phyloP scores from a whole-genome alignment of 2,113 vertebrate species.

The Petrocephalus microphthalmus region DNA sequence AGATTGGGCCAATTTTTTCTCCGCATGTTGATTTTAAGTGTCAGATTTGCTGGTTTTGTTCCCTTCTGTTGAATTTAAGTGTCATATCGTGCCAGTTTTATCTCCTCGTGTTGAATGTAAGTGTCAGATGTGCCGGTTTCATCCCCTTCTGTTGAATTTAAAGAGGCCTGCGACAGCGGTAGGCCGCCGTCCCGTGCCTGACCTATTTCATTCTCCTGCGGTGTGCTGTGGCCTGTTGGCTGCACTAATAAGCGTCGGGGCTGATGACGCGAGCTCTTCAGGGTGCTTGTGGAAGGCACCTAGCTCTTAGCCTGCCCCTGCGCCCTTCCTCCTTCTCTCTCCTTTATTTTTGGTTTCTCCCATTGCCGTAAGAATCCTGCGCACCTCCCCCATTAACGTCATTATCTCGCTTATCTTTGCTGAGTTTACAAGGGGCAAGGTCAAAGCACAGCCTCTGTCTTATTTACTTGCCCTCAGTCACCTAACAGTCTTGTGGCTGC shows the following conservation, averaged over 20 bases:
- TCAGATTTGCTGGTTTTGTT: conserved; percentile 1
- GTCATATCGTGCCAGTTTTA: not conserved
- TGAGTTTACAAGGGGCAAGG: conserved; percentile 30
- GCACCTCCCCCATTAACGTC: conserved; percentile 36
- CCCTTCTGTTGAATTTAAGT: not conserved
- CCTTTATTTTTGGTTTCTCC: not conserved
- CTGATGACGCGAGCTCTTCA: not conserved
- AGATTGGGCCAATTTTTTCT: not conserved
- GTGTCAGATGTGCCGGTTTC: not conserved
- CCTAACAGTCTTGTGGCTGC: not conserved
- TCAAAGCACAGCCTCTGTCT: conserved; percentile 19
- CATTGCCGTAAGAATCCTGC: conserved; percentile 21
- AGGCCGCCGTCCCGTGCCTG: not conserved
- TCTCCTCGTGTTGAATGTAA: not conserved
- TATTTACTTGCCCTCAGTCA: not conserved
- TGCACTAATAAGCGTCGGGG: not conserved
- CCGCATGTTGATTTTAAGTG: not conserved
- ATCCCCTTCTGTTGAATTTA: not conserved
- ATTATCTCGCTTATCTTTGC: conserved; percentile 35
- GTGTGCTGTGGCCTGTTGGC: not conserved
- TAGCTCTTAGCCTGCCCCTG: not conserved
- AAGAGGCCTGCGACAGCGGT: not conserved
- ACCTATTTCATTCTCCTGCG: not conserved
- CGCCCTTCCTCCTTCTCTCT: not conserved
- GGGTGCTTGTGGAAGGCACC: not conserved